Evolutionary conservation across 2,888 invertebrate genomes (phyloP).

Genomic region (Anorthoa munda): DNA sequence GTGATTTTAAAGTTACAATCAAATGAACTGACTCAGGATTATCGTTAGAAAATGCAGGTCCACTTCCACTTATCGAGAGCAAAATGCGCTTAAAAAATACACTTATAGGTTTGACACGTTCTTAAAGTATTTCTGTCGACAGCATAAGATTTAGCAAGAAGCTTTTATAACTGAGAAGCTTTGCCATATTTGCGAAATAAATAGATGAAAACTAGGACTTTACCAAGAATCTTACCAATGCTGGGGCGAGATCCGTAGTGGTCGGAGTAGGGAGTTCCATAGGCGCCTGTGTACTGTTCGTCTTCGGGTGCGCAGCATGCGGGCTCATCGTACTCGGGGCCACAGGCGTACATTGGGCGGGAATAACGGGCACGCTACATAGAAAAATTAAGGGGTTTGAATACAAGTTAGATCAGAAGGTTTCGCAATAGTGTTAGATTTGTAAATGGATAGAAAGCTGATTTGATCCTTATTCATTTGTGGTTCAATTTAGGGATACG

Average conservation of each 20-base stretch:
- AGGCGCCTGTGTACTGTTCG: conserved; percentile 97
- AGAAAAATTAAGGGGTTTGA: background rate
- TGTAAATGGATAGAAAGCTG: too few species aligned
- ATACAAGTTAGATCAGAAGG: background rate
- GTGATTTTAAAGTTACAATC: background rate
- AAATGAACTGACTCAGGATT: background rate
- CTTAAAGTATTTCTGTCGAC: too few species aligned
- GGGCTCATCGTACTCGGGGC: conserved; percentile 98
- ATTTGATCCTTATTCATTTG: too few species aligned
- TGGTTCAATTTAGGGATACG: too few species aligned
- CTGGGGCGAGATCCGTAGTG: conserved; percentile 97
- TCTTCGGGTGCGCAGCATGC: conserved; percentile 98
- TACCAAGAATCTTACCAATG: conserved; percentile 88
- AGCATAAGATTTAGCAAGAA: too few species aligned
- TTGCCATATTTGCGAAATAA: background rate
- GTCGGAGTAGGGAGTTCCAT: conserved; percentile 97
- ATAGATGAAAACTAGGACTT: background rate
- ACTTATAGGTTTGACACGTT: too few species aligned
- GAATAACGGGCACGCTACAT: conserved; percentile 93
- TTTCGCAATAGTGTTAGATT: too few species aligned
- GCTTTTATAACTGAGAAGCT: background rate
- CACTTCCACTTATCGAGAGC: background rate
- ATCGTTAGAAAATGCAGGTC: background rate
- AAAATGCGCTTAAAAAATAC: background rate
- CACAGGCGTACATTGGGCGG: conserved; percentile 92